Conservation (phyloP, 2,888 invertebrate species). For the Ceramica pisi region DNA sequence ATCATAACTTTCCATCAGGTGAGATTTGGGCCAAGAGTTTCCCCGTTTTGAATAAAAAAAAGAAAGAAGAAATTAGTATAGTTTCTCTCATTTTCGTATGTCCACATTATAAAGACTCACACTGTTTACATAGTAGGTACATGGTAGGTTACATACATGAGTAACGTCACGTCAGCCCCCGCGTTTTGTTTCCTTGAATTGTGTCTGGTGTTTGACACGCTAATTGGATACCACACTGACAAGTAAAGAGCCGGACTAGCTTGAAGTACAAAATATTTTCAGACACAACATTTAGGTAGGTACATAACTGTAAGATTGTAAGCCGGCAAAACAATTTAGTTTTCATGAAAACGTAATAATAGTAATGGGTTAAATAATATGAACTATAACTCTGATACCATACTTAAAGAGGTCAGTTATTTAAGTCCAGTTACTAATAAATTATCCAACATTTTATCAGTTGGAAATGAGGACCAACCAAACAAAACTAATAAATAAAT, state of each 20-base stretch:
- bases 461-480: constrained; percentile 24
- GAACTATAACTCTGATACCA: background rate
- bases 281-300: too few relatives aligned
- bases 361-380: background rate
- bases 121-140: too few relatives aligned
- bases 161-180: constrained; percentile 11
- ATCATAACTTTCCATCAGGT: too few relatives aligned
- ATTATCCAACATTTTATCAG: constrained; percentile 17
- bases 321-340: background rate
- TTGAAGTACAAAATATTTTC: background rate
- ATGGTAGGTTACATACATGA: too few relatives aligned
- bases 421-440: background rate
- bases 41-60: too few relatives aligned
- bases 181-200: constrained; percentile 30
- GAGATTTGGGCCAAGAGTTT: too few relatives aligned
- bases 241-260: background rate
- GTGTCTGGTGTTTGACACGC: constrained; percentile 16
- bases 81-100: too few relatives aligned
- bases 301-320: background rate
- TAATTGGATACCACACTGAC: background rate
- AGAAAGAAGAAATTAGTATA: too few relatives aligned
- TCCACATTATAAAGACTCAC: too few relatives aligned
- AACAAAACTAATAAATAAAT: constrained; percentile 28
- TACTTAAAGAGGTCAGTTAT: background rate
- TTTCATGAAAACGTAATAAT: background rate